Conservation (phyloP, 1,140 invertebrate genomes). For the Lordiphosa mommai region DNA sequence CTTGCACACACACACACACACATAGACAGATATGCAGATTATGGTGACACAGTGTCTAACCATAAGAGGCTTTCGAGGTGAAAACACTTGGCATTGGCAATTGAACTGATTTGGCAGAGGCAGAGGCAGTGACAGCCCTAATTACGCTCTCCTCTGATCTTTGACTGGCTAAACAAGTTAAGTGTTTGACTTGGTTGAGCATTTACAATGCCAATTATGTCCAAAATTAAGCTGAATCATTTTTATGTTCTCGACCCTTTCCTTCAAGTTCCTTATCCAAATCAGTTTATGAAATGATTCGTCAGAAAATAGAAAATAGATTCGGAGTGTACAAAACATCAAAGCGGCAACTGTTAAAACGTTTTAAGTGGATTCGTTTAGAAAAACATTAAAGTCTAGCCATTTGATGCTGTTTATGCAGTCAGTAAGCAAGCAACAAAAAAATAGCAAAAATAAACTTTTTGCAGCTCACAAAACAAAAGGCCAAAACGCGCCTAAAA, state of each 20-base stretch:
- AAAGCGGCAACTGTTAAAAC: slow-evolving; percentile 42
- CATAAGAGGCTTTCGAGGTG: slow-evolving; percentile 28
- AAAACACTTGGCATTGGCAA: slow-evolving; percentile 43
- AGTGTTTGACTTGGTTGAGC: slow-evolving; percentile 38
- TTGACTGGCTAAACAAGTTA: too few relatives aligned
- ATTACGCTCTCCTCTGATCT: slow-evolving; percentile 30
- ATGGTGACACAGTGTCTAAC: slow-evolving; percentile 3
- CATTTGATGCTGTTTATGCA: slow-evolving; percentile 40
- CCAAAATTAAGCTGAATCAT: too few relatives aligned
- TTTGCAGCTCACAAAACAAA: slow-evolving; percentile 23
- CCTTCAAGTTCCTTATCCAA: slow-evolving; percentile 5
- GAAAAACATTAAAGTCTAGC: slow-evolving; percentile 59
- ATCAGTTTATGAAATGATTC: slow-evolving; percentile 3
- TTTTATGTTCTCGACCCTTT: too few relatives aligned
- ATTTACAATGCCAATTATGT: not conserved
- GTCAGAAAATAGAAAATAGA: too few relatives aligned
- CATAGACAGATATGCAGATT: slow-evolving; percentile 13
- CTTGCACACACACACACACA: not conserved
- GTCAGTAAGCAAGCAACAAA: slow-evolving; percentile 8
- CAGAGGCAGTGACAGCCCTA: slow-evolving; percentile 33
- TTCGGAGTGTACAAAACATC: slow-evolving; percentile 45
- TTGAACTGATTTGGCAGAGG: slow-evolving; percentile 24
- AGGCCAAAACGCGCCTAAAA: slow-evolving; percentile 13
- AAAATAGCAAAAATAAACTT: slow-evolving; percentile 11
- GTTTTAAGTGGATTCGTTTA: slow-evolving; percentile 60